Evolutionary conservation across 2,888 invertebrate species (phyloP).

Genomic region (Cephus runcator): DNA sequence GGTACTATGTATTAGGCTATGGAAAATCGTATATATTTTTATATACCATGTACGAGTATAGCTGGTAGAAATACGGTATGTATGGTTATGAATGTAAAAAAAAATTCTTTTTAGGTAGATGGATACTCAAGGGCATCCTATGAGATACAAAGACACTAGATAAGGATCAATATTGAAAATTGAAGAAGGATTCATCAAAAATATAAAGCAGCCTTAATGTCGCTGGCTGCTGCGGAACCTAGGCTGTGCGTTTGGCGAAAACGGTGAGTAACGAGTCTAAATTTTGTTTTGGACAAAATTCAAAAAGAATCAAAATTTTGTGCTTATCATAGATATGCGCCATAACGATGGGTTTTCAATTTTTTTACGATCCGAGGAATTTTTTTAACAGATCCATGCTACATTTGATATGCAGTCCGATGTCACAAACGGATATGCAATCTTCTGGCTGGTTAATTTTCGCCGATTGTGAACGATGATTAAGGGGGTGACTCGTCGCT

Average conservation of each 20-base stretch:
- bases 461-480: background rate
- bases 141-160: too few relatives aligned
- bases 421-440: background rate
- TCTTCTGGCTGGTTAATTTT: background rate
- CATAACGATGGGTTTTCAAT: background rate
- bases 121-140: too few relatives aligned
- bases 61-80: too few relatives aligned
- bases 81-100: background rate
- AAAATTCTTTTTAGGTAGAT: background rate
- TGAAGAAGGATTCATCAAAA: background rate
- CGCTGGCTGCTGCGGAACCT: too few relatives aligned
- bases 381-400: background rate
- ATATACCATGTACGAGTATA: background rate
- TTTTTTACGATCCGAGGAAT: background rate
- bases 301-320: too few relatives aligned
- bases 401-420: background rate
- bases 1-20: background rate
- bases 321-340: too few relatives aligned
- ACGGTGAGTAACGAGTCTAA: too few relatives aligned
- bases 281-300: too few relatives aligned
- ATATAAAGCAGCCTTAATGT: background rate
- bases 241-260: too few relatives aligned
- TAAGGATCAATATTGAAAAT: too few relatives aligned
- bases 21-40: background rate
- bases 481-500: background rate